Percentiles rank a stretch among this genome's conserved stretches.
Evolutionary conservation across 1,140 invertebrate species (phyloP).

Genomic region (Caenorhabditis brenneri): DNA sequence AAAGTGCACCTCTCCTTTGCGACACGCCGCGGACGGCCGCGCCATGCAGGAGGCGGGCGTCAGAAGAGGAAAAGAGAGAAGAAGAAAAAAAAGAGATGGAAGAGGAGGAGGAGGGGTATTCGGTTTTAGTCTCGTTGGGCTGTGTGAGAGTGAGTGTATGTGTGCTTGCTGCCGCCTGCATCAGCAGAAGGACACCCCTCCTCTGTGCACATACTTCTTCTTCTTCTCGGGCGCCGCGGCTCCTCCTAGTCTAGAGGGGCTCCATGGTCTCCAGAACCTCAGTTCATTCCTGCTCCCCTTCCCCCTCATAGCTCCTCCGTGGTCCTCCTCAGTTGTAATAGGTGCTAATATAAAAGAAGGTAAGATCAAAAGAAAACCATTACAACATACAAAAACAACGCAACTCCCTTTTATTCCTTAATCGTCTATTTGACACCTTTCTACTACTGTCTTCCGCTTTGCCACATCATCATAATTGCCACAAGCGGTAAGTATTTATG

Average conservation of each 20-base stretch:
- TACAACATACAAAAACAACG: not conserved
- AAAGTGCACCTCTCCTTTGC: not conserved
- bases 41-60: not conserved
- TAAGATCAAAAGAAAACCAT: not conserved
- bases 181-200: constrained; percentile 24
- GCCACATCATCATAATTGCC: too few species aligned
- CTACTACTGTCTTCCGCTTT: not conserved
- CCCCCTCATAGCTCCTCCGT: too few species aligned
- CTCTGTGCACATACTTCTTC: not conserved
- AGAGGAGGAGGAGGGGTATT: not conserved
- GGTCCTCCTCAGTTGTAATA: not conserved
- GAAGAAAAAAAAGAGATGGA: not conserved
- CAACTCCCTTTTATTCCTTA: constrained; percentile 9
- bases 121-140: constrained; percentile 28
- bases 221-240: not conserved
- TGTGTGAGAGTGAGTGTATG: constrained; percentile 17
- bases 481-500: not conserved
- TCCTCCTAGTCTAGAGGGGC: too few species aligned
- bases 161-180: too few species aligned
- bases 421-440: constrained; percentile 32
- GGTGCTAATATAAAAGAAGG: not conserved
- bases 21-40: not conserved
- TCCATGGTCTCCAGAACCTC: too few species aligned
- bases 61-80: too few species aligned
- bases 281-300: too few species aligned